These are phyloP conservation scores for Dissostichus mawsoni DNA, from an alignment of 2,113 vertebrate species.

Conservation along the genomic window DNA sequence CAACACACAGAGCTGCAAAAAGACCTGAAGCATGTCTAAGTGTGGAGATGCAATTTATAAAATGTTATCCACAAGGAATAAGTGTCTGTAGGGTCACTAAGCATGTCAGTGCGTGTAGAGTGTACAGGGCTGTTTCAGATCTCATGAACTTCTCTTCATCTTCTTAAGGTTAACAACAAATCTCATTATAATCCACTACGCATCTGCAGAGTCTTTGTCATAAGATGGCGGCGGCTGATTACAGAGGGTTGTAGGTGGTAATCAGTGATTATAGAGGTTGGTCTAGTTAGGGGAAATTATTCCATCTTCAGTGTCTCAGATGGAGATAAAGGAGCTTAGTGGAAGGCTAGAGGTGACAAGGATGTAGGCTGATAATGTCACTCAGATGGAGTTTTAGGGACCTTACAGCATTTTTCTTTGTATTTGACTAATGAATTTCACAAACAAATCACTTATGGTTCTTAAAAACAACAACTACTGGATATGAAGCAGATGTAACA, in stretches of 20 bases:
- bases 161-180: constrained; percentile 33
- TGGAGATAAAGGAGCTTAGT: constrained; percentile 24
- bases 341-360: constrained; percentile 17
- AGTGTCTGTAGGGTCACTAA: not conserved
- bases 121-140: not conserved
- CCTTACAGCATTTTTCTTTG: not conserved
- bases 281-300: constrained; percentile 65
- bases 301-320: constrained; percentile 52
- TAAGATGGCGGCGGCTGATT: constrained; percentile 62
- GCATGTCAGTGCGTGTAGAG: not conserved
- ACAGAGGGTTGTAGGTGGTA: constrained; percentile 58
- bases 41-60: not conserved
- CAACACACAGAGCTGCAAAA: not conserved
- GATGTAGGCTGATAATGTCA: constrained; percentile 10
- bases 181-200: constrained; percentile 38
- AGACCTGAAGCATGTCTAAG: not conserved
- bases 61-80: no score
- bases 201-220: constrained; percentile 22
- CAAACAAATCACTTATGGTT: no score
- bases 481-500: no score
- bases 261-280: constrained; percentile 69
- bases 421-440: not conserved
- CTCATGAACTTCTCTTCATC: not conserved
- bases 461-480: not conserved
- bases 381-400: not conserved